These are phyloP conservation scores for Saguinus midas DNA, from an alignment of 2,113 vertebrate genomes.

Conservation along the genomic window DNA sequence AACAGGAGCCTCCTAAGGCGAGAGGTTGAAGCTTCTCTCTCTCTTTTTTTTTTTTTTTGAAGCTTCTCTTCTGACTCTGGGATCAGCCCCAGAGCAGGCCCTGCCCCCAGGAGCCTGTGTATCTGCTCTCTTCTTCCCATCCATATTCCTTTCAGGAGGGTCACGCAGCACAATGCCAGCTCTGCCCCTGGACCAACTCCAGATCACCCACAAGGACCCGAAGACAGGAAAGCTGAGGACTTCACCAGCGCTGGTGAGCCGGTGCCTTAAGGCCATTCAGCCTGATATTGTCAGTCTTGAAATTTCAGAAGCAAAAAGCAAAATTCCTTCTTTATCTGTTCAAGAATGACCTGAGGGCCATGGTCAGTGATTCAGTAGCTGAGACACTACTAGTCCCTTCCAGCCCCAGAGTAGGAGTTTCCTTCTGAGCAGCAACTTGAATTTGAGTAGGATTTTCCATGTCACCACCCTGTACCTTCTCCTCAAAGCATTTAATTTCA, in stretches of 20 bases:
- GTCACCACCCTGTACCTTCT: background rate
- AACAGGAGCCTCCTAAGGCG: background rate
- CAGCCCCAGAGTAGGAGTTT: constrained; percentile 1
- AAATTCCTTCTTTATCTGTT: constrained; percentile 61
- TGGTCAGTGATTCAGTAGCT: background rate
- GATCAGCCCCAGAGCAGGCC: background rate
- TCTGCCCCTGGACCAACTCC: constrained; percentile 92
- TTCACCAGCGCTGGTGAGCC: constrained; percentile 92
- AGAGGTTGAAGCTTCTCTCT: background rate
- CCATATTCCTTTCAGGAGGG: constrained; percentile 71
- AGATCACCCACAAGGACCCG: constrained; percentile 87
- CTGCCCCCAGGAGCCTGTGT: background rate
- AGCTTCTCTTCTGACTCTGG: constrained; percentile 2
- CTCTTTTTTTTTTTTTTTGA: no score
- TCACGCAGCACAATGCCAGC: constrained; percentile 80
- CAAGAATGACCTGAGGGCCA: background rate
- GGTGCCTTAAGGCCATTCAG: constrained; percentile 35
- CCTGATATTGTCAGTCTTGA: constrained; percentile 6
- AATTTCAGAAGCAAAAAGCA: constrained; percentile 60
- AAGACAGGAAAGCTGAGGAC: constrained; percentile 87
- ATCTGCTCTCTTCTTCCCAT: constrained; percentile 61
- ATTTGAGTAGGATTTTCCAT: constrained; percentile 50
- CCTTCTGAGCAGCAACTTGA: background rate
- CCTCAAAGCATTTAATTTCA: constrained; percentile 37
- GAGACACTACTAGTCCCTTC: background rate